These are phyloP conservation scores for Mixornis gularis DNA, from an alignment of 2,113 vertebrate genomes.

Conservation along the genomic window DNA sequence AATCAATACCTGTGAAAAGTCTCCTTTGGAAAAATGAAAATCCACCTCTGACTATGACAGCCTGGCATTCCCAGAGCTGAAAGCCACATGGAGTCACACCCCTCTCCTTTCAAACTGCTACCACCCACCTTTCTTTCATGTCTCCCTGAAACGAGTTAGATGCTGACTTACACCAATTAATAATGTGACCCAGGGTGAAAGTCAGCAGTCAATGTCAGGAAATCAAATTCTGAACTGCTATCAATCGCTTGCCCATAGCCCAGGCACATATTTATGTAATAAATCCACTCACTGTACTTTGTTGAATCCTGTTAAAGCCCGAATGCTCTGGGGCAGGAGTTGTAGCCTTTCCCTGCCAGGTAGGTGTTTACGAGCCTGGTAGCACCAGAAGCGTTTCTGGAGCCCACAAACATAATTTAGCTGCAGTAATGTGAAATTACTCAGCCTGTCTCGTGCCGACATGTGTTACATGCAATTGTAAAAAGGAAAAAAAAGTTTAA, in stretches of 20 bases:
- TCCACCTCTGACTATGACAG: rapidly evolving
- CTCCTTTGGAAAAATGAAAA: background rate
- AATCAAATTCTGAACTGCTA: background rate
- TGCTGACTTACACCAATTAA: background rate
- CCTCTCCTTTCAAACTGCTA: background rate
- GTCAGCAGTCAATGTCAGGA: background rate
- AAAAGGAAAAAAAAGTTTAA: conserved; percentile 59
- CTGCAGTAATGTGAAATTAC: conserved; percentile 60
- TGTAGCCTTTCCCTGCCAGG: conserved; percentile 53
- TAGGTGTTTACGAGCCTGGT: conserved; percentile 68
- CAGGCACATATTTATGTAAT: background rate
- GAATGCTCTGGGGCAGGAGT: conserved; percentile 4
- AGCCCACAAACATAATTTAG: conserved; percentile 70
- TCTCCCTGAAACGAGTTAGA: background rate
- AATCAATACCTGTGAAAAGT: background rate
- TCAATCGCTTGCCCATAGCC: background rate
- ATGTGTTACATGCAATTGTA: conserved; percentile 56
- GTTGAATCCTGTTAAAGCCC: background rate
- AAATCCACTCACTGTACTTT: conserved; percentile 1
- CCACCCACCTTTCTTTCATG: background rate
- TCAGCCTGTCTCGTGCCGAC: conserved; percentile 48
- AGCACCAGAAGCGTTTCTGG: conserved; percentile 66
- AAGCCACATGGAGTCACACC: background rate
- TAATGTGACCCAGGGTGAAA: background rate
- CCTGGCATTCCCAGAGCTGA: background rate